Evolutionary conservation across 1,140 invertebrate species (phyloP).

Genomic region (Coptotermes formosanus): DNA sequence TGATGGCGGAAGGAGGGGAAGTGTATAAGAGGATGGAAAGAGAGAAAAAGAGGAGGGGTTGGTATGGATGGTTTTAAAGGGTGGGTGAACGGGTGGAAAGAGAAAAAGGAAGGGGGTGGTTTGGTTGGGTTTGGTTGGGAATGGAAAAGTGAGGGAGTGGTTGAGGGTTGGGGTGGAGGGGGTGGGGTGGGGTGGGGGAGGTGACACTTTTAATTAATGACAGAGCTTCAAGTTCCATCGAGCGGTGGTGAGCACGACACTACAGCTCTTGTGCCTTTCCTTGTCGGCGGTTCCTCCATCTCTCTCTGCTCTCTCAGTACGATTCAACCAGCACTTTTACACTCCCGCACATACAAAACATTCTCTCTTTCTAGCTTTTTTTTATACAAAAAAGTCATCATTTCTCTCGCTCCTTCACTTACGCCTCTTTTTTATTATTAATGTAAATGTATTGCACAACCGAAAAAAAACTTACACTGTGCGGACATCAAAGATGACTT

Average conservation of each 20-base stretch:
- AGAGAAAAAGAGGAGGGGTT: constrained; percentile 11
- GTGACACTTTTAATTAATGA: constrained; percentile 29
- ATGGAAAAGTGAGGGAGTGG: constrained; percentile 1
- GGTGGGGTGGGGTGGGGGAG: neutral
- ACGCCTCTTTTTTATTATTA: constrained; percentile 12
- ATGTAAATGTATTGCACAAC: neutral
- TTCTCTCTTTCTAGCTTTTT: neutral
- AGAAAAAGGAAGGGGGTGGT: neutral
- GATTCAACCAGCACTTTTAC: too few relatives aligned
- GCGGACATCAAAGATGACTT: neutral
- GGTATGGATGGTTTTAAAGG: constrained; percentile 5
- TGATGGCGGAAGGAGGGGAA: too few relatives aligned
- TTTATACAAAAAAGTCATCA: neutral
- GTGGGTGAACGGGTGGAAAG: neutral
- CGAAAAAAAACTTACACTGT: neutral
- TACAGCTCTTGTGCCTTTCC: constrained; percentile 9
- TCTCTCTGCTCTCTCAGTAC: too few relatives aligned
- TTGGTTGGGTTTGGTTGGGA: neutral
- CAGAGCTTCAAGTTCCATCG: constrained; percentile 21
- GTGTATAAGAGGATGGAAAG: neutral
- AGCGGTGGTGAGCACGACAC: constrained; percentile 9
- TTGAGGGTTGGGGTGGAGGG: neutral
- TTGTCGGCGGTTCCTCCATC: neutral
- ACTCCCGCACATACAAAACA: neutral
- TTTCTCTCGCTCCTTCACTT: neutral